Evolutionary conservation across 1,140 invertebrate species (phyloP).

Genomic region (Nautilus pompilius): DNA sequence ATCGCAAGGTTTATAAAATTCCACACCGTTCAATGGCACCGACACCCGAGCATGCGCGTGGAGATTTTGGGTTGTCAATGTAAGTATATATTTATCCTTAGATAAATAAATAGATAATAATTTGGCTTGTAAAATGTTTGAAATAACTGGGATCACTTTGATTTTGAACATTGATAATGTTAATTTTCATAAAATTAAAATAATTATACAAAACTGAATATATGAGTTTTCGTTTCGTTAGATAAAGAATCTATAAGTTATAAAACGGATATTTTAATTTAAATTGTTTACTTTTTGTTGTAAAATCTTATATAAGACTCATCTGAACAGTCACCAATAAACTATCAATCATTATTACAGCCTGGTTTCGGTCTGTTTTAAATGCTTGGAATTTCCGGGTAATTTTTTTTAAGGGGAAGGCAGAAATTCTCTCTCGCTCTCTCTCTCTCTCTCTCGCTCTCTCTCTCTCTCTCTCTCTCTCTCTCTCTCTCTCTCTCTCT

Average conservation of each 20-base stretch:
- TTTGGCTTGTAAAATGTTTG: background rate
- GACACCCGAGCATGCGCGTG: constrained; percentile 60
- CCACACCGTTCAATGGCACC: constrained; percentile 59
- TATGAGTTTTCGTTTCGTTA: too few relatives aligned
- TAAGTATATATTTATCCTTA: constrained; percentile 35
- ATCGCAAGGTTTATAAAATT: constrained; percentile 60
- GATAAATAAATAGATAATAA: background rate
- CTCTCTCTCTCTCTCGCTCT: background rate
- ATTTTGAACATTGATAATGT: background rate
- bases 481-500: constrained; percentile 6
- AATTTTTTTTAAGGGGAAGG: too few relatives aligned
- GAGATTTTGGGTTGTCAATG: constrained; percentile 64
- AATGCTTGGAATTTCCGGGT: too few relatives aligned
- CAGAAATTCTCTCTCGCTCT: too few relatives aligned
- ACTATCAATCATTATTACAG: too few relatives aligned
- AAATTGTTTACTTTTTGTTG: too few relatives aligned
- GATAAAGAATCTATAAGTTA: too few relatives aligned
- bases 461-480: constrained; percentile 1
- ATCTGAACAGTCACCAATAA: too few relatives aligned
- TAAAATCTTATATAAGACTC: too few relatives aligned
- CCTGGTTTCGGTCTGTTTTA: too few relatives aligned
- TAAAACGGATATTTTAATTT: too few relatives aligned
- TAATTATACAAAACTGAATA: background rate
- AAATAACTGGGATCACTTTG: background rate
- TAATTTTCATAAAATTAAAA: too few relatives aligned